phyloP scores from a whole-genome alignment of 2,113 vertebrate species.

The Benitochromis conjunctus region DNA sequence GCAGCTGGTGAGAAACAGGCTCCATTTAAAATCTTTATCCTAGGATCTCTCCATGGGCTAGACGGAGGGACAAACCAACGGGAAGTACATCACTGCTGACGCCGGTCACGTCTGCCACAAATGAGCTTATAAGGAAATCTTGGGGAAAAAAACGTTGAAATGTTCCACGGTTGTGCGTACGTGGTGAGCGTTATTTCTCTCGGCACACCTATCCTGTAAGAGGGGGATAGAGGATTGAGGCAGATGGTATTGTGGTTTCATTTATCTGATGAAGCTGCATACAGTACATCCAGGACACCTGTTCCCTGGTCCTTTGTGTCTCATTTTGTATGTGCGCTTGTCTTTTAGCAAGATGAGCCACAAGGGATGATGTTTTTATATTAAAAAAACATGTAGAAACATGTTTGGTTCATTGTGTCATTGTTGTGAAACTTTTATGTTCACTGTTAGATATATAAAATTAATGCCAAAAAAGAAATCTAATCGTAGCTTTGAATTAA shows the following conservation, averaged over 20 bases:
- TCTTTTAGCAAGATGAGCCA: slow-evolving; percentile 20
- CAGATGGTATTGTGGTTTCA: slow-evolving; percentile 36
- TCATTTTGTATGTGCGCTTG: slow-evolving; percentile 19
- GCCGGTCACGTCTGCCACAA: slow-evolving; percentile 45
- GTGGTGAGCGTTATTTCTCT: background rate
- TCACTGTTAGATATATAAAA: background rate
- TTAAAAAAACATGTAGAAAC: background rate
- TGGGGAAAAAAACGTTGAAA: background rate
- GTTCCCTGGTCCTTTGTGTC: slow-evolving; percentile 29
- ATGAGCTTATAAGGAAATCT: slow-evolving; percentile 51
- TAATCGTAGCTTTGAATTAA: background rate
- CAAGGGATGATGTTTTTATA: background rate
- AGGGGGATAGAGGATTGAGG: background rate
- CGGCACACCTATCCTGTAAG: background rate
- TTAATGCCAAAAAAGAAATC: background rate
- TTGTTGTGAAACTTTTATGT: background rate
- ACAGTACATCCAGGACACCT: slow-evolving; percentile 45
- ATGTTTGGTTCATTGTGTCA: background rate
- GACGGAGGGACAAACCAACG: slow-evolving; percentile 62
- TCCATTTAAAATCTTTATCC: slow-evolving; percentile 62
- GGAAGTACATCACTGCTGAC: slow-evolving; percentile 57
- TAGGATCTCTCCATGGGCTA: slow-evolving; percentile 50
- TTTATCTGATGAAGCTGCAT: slow-evolving; percentile 33
- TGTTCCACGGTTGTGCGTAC: background rate
- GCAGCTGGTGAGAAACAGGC: slow-evolving; percentile 55